A percentile compares a stretch with the other conserved stretches of the same genome.
phyloP scores from a whole-genome alignment of 2,797 vertebrate species.

The Chromis chromis region DNA sequence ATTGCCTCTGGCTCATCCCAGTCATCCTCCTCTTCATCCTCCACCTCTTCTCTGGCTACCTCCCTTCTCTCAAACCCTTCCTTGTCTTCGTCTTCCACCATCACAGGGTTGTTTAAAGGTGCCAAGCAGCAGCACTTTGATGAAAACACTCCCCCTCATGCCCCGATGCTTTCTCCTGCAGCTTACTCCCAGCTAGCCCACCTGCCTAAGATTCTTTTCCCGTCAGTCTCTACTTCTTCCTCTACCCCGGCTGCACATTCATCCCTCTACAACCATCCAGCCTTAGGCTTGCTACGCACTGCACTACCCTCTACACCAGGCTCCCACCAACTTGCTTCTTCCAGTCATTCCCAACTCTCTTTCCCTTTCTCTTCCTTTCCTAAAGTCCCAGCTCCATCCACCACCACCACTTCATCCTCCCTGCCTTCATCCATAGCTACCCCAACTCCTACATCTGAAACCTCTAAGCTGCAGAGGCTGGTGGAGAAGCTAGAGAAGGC shows the following conservation, averaged over 20 bases:
- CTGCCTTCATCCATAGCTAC: slow-evolving; percentile 73
- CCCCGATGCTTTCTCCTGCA: slow-evolving; percentile 80
- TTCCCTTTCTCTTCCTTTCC: slow-evolving; percentile 83
- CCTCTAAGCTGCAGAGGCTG: slow-evolving; percentile 91
- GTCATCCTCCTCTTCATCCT: slow-evolving; percentile 77
- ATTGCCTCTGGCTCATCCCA: slow-evolving; percentile 69
- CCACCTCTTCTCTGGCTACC: slow-evolving; percentile 78
- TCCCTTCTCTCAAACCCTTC: slow-evolving; percentile 80
- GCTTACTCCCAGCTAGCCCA: slow-evolving; percentile 84
- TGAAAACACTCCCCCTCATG: slow-evolving; percentile 86
- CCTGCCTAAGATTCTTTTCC: slow-evolving; percentile 86
- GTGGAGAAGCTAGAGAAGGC: slow-evolving; percentile 93
- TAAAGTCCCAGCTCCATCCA: slow-evolving; percentile 71
- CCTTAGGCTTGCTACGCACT: slow-evolving; percentile 78
- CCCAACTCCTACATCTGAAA: slow-evolving; percentile 88
- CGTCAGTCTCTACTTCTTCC: slow-evolving; percentile 76
- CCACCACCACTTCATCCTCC: slow-evolving; percentile 73
- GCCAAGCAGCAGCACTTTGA: slow-evolving; percentile 82
- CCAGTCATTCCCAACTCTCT: slow-evolving; percentile 79
- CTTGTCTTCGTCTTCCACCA: slow-evolving; percentile 80
- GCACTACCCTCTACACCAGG: slow-evolving; percentile 69
- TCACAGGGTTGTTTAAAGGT: slow-evolving; percentile 82
- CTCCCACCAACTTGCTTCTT: slow-evolving; percentile 76
- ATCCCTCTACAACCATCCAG: slow-evolving; percentile 77
- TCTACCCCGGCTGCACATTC: slow-evolving; percentile 69